Percentiles rank a stretch among this genome's conserved stretches.
phyloP scores from a whole-genome alignment of 2,888 invertebrate species.

The Rhogogaster chlorosoma region DNA sequence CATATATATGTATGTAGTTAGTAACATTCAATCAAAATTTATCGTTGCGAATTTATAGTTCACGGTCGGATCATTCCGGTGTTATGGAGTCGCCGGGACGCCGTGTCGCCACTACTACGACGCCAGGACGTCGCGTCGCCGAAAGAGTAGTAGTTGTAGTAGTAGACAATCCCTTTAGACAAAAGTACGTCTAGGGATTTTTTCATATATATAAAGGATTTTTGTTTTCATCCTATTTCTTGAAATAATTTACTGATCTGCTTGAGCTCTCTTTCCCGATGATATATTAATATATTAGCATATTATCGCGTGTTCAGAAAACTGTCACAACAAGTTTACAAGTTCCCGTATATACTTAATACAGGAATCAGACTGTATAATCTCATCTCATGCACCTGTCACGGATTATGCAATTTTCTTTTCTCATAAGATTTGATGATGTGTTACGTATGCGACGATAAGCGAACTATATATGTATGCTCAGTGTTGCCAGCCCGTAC shows the following conservation, averaged over 20 bases:
- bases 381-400: background rate
- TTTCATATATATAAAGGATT: background rate
- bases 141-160: background rate
- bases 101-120: conserved; percentile 13
- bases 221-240: background rate
- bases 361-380: background rate
- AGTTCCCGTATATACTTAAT: background rate
- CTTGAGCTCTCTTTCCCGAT: background rate
- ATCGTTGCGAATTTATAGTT: conserved; percentile 41
- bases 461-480: background rate
- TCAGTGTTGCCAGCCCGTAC: too few species aligned
- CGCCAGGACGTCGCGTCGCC: conserved; percentile 46
- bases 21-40: conserved; percentile 43
- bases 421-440: background rate
- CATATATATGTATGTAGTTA: background rate
- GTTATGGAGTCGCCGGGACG: conserved; percentile 33
- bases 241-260: background rate
- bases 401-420: background rate
- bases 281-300: too few species aligned
- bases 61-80: conserved; percentile 45
- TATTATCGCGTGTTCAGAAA: too few species aligned
- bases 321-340: background rate
- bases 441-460: background rate
- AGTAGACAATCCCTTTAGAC: background rate
- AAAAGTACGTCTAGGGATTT: background rate